Percentiles rank a stretch among this genome's conserved stretches.
Conservation (phyloP, 2,113 vertebrate species). For the Mormyrus iriodes region DNA sequence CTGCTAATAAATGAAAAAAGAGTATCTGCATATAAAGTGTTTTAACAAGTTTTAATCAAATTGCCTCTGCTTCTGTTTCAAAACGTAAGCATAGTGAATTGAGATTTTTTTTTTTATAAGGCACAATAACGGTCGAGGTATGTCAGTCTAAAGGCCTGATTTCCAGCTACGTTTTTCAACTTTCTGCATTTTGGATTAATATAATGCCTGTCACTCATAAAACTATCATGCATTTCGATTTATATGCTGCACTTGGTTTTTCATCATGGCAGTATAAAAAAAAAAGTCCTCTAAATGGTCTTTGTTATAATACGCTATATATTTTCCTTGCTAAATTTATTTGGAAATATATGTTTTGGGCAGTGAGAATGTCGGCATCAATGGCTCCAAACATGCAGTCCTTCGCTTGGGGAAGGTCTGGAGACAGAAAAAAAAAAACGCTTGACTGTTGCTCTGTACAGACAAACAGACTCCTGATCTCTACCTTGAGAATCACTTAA, state of each 20-base stretch:
- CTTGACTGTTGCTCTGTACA: not conserved
- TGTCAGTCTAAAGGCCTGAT: not conserved
- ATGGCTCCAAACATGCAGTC: not conserved
- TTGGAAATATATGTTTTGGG: slow-evolving; percentile 4
- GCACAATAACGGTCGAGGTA: not conserved
- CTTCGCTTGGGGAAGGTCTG: not conserved
- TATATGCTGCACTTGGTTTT: not conserved
- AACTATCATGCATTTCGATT: not conserved
- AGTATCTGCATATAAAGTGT: not conserved
- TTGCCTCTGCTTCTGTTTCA: not conserved
- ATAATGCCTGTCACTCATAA: not conserved
- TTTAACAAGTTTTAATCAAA: not conserved
- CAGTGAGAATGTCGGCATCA: not conserved
- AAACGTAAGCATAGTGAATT: not conserved
- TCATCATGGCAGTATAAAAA: not conserved
- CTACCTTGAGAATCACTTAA: slow-evolving; percentile 58
- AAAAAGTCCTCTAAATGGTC: not conserved
- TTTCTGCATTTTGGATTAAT: not conserved
- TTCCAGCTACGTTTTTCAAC: not conserved
- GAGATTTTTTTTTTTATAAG: not conserved
- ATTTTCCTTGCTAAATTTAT: slow-evolving; percentile 15
- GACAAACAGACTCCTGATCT: slow-evolving; percentile 21
- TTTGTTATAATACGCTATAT: not conserved
- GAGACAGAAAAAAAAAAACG: not conserved
- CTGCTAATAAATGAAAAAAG: not conserved